phyloP scores from a whole-genome alignment of 2,113 vertebrate species.

The Lepisosteus oculatus region DNA sequence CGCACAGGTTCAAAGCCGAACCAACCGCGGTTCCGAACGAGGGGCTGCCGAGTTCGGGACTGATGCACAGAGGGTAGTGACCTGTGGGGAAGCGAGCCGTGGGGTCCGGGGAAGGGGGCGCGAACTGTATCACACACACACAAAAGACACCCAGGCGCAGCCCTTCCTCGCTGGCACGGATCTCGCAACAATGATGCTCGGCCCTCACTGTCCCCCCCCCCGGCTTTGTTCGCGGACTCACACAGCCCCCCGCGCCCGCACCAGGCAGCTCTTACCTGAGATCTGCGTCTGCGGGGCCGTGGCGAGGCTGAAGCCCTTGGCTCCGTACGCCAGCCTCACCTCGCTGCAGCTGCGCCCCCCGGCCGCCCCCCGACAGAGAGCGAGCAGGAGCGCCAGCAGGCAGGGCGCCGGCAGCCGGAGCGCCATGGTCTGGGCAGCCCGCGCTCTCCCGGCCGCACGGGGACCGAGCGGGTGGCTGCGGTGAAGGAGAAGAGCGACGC shows the following conservation, averaged over 20 bases:
- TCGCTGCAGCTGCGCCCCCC: conserved; percentile 76
- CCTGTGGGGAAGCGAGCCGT: too few relatives aligned
- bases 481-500: too few relatives aligned
- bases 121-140: background rate
- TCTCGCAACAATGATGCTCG: background rate
- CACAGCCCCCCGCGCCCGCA: background rate
- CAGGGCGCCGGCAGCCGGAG: conserved; percentile 26
- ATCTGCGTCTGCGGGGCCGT: conserved; percentile 74
- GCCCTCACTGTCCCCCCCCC: background rate
- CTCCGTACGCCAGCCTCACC: conserved; percentile 75
- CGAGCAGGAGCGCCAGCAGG: conserved; percentile 1
- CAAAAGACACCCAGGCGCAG: background rate
- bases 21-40: too few relatives aligned
- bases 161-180: background rate
- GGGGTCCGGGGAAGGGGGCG: too few relatives aligned
- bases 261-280: conserved; percentile 65
- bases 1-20: too few relatives aligned
- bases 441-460: too few relatives aligned
- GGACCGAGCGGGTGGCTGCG: too few relatives aligned
- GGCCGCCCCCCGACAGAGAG: conserved; percentile 38
- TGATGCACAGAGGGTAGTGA: too few relatives aligned
- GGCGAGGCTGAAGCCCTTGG: conserved; percentile 74
- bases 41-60: too few relatives aligned
- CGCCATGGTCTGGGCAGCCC: conserved; percentile 30
- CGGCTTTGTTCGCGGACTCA: too few relatives aligned